A percentile compares a stretch with the other conserved stretches of the same genome.
Conservation (phyloP, 2,888 invertebrate species). For the Hedya salicella region DNA sequence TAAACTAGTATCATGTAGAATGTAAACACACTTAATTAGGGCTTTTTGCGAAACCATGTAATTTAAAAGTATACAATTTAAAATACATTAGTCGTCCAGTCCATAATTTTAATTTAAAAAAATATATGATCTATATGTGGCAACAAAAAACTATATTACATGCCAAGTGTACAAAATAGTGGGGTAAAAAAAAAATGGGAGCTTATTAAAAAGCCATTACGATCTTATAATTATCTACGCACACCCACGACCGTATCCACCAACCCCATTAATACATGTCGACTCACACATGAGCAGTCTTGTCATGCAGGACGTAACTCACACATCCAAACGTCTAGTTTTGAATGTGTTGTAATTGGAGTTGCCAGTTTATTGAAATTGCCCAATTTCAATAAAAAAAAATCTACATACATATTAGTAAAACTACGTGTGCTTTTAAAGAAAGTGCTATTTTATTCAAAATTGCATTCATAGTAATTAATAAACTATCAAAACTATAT, state of each 20-base stretch:
- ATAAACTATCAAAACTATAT: no score
- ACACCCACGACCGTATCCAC: conserved; percentile 74
- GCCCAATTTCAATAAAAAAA: no score
- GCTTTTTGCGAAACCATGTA: conserved; percentile 21
- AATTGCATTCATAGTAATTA: no score
- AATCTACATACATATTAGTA: no score
- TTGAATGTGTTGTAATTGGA: conserved; percentile 49
- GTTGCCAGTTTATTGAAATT: conserved; percentile 60
- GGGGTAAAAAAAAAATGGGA: conserved; percentile 60
- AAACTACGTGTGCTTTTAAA: no score
- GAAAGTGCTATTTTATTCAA: no score
- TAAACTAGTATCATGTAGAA: conserved; percentile 30
- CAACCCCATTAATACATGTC: conserved; percentile 80
- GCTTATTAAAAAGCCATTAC: conserved; percentile 83
- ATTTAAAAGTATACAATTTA: conserved; percentile 36
- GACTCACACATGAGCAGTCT: conserved; percentile 59
- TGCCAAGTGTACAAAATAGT: conserved; percentile 31
- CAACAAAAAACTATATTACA: conserved; percentile 50
- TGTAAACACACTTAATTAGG: conserved; percentile 31
- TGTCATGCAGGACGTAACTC: conserved; percentile 55
- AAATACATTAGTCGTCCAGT: conserved; percentile 25
- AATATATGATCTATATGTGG: conserved; percentile 36
- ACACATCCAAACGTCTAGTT: conserved; percentile 53
- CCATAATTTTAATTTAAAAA: conserved; percentile 29
- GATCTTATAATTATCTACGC: conserved; percentile 74